Evolutionary conservation across 2,888 invertebrate species (phyloP), one percentile per base, ranked within the genome.

Genomic region (Gandaritis pyraliata): DNA sequence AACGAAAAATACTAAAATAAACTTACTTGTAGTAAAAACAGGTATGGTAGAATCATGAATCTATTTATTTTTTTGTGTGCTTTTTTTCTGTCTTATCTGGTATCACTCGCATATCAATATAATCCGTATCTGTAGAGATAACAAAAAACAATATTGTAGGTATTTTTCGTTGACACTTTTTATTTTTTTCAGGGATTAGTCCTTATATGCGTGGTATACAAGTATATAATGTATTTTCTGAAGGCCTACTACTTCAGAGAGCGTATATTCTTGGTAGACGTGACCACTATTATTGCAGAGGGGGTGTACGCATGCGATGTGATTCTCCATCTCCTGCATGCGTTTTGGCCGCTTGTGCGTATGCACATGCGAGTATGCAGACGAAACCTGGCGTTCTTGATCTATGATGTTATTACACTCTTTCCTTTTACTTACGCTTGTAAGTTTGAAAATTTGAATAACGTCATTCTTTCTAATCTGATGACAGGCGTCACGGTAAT

Each of bases 291-390:
- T 0, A 0, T 80, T 4, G 68, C 76, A 0, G 90, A 90, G 63
- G 0, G 76, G 1, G n/a, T 85, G 1, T 90, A 74, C 58, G 18
- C 69, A 0, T 5, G 75, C 2, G 90, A 91, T 61, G 76, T 89
- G 0, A 4, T 81, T 0, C 55, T 87, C 2, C 79, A 83, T 18
- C 47, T 86, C 1, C 63, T 89, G 5, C 90, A 91, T 33, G 38
- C 68, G 0, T 83, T 75, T 54, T 91, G 90, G 91, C 80, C 87
- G 0, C 51, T 81, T 3, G 78, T 88, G 2, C 75, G 89, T 1
- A 29, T 82, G 4, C 76, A 90, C 51, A 78, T 86, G 56, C 78
- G 87, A 51, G 81, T 85, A 0, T 81, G 81, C 33, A 78, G 84
- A 65, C 77, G 87, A 55, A 83, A 73, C 55, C 13, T 57, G 1